Evolutionary conservation across 2,113 vertebrate species (phyloP).

Genomic region (Ia io): DNA sequence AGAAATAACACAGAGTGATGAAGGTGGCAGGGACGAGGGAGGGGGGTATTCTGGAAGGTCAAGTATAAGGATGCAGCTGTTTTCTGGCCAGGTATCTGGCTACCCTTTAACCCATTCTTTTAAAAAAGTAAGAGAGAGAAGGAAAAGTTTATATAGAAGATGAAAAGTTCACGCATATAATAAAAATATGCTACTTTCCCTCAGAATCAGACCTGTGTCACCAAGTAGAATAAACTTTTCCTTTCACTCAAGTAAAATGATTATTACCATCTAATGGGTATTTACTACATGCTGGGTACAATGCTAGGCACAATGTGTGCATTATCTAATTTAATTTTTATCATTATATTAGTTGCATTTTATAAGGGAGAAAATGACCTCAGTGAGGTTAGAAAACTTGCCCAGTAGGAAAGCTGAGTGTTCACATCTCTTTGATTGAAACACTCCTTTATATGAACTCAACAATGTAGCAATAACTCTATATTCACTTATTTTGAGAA

Average conservation of each 20-base stretch:
- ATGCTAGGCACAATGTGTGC: background rate
- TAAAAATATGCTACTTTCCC: background rate
- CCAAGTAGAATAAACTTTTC: background rate
- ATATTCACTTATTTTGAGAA: background rate
- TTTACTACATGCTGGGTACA: background rate
- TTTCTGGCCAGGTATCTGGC: background rate
- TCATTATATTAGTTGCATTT: background rate
- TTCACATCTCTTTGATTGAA: background rate
- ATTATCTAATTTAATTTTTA: background rate
- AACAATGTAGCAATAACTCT: background rate
- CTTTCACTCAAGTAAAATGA: background rate
- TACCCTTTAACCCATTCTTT: background rate
- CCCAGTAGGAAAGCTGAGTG: background rate
- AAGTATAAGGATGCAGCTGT: background rate
- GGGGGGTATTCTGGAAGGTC: background rate
- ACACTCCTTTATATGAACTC: background rate
- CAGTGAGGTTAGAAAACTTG: background rate
- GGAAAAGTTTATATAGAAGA: background rate
- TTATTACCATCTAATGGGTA: background rate
- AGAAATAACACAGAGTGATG: background rate
- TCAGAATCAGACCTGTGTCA: background rate
- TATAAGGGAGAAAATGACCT: slow-evolving; percentile 1
- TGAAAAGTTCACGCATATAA: background rate
- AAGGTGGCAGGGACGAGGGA: background rate
- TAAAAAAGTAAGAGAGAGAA: background rate